Conservation (phyloP, 2,888 invertebrate genomes). For the Lochmaea capreae region DNA sequence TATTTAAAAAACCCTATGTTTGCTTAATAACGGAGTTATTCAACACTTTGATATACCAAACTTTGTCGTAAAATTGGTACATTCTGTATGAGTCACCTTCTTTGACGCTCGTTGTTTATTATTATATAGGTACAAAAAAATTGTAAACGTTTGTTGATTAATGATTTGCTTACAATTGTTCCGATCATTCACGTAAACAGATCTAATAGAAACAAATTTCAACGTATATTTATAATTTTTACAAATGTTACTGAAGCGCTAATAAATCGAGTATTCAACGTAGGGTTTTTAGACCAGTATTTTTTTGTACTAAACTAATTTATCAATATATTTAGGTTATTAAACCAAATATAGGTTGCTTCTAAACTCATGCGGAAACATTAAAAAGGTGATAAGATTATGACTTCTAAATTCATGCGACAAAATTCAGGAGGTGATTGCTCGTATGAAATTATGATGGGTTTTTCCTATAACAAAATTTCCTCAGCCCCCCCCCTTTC, state of each 20-base stretch:
- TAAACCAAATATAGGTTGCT: no score
- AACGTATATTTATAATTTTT: conserved; percentile 23
- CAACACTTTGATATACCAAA: not conserved
- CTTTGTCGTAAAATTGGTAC: not conserved
- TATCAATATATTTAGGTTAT: no score
- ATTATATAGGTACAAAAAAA: conserved; percentile 19
- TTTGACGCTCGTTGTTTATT: conserved; percentile 15
- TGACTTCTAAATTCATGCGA: no score
- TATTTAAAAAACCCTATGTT: no score
- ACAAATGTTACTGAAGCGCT: not conserved
- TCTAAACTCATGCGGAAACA: no score
- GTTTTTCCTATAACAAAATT: no score
- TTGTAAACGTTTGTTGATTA: conserved; percentile 26
- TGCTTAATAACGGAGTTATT: no score
- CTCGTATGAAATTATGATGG: no score
- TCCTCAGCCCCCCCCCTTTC: no score
- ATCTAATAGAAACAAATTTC: conserved; percentile 13
- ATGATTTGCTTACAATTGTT: conserved; percentile 23
- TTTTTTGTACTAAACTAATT: no score
- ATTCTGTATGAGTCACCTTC: conserved; percentile 26
- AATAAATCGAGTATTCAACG: not conserved
- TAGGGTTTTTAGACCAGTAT: not conserved
- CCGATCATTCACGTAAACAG: conserved; percentile 1
- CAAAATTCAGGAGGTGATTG: no score
- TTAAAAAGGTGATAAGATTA: no score